Conservation (phyloP, 2,888 invertebrate genomes). For the Caenorhabditis angaria region DNA sequence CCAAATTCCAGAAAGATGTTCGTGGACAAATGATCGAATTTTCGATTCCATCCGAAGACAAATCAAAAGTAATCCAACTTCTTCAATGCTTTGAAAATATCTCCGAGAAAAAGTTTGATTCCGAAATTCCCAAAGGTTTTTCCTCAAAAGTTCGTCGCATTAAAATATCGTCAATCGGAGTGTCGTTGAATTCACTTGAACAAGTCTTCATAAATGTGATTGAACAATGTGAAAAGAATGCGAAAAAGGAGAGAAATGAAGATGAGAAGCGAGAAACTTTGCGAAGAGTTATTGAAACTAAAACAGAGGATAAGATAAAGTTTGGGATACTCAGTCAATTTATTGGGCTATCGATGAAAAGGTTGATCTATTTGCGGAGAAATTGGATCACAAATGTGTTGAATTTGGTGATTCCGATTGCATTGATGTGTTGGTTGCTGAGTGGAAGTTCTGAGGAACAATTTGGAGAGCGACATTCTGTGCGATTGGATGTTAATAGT, state of each 20-base stretch:
- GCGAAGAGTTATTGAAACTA: neutral
- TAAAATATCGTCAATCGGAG: slow-evolving; percentile 52
- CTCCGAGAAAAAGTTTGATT: slow-evolving; percentile 13
- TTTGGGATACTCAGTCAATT: neutral
- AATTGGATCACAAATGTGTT: neutral
- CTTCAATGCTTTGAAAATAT: slow-evolving; percentile 58
- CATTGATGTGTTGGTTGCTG: too few species aligned
- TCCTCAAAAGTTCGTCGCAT: slow-evolving; percentile 6
- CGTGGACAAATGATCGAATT: slow-evolving; percentile 51
- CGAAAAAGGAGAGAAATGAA: neutral
- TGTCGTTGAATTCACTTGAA: slow-evolving; percentile 65
- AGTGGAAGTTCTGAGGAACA: too few species aligned
- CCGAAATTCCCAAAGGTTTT: slow-evolving; percentile 1
- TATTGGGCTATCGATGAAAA: neutral
- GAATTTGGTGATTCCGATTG: neutral
- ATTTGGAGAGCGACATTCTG: too few species aligned
- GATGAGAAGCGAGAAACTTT: neutral
- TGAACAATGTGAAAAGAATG: neutral
- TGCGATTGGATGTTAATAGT: neutral
- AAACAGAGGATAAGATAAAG: neutral
- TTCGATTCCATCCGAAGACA: slow-evolving; percentile 32
- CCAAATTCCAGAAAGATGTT: slow-evolving; percentile 18
- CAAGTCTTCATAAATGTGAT: slow-evolving; percentile 26
- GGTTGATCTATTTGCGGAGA: neutral
- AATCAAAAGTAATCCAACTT: slow-evolving; percentile 33